A percentile compares a stretch with the other conserved stretches of the same genome.
These are phyloP conservation scores for Catostomus latipinnis DNA, from an alignment of 2,797 vertebrate species.

Conservation along the genomic window DNA sequence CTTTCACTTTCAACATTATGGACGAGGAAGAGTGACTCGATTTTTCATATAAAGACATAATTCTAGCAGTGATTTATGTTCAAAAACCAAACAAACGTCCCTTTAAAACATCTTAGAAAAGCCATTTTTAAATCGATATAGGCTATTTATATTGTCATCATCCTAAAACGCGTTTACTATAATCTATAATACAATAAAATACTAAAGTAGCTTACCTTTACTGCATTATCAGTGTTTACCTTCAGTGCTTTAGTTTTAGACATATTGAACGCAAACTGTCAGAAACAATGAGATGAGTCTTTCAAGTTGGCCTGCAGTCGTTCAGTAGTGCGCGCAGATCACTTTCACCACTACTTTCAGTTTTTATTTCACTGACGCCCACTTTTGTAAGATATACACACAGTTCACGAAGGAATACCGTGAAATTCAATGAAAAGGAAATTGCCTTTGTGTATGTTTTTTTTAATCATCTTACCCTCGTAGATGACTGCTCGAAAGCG, in stretches of 20 bases:
- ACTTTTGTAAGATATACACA: background rate
- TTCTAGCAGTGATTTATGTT: background rate
- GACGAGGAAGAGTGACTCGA: slow-evolving; percentile 42
- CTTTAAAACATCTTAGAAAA: background rate
- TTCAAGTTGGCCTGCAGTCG: background rate
- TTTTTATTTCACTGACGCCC: slow-evolving; percentile 23
- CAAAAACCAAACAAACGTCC: background rate
- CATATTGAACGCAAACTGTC: slow-evolving; percentile 1
- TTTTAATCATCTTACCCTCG: no score
- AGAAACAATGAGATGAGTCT: no score
- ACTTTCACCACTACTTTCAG: slow-evolving; percentile 21
- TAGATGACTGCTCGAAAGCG: no score
- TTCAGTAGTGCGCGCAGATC: background rate
- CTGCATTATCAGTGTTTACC: slow-evolving; percentile 39
- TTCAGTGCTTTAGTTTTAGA: slow-evolving; percentile 20
- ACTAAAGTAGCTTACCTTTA: slow-evolving; percentile 16
- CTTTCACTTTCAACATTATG: slow-evolving; percentile 34
- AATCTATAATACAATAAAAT: no score
- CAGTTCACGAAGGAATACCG: background rate
- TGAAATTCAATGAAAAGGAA: background rate
- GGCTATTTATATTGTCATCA: background rate
- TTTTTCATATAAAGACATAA: background rate
- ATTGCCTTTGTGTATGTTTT: no score
- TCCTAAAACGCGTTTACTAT: background rate
- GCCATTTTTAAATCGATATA: background rate